Evolutionary conservation across 2,113 vertebrate species (phyloP), one percentile per base, ranked within the genome.

Genomic region (Bostrychus sinensis): DNA sequence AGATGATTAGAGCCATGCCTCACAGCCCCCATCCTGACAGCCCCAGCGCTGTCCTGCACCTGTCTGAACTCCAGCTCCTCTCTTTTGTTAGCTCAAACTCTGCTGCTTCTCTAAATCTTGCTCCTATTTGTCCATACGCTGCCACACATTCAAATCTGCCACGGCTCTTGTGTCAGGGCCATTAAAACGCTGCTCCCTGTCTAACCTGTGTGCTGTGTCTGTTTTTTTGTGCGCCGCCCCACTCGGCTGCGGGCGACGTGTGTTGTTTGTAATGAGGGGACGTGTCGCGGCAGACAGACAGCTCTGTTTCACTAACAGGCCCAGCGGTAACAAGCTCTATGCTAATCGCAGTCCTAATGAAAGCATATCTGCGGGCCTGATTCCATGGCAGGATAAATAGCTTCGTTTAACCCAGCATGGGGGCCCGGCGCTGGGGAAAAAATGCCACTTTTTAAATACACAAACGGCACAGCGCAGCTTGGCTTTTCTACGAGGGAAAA

Each of bases 261-360:
- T 81, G 82, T 81, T 77, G 65, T 80, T 79, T 80, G 73, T 82
- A 84, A 86, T 81, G 81, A 84, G 74, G 73, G 66, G 69, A 65
- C 55, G 16, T 75, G 74, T 78, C 57, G 78, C 73, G 76, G 70
- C 76, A 76, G 75, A 78, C 70, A 82, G 69, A 75, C 72, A 66
- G 77, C 63, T 70, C 65, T 76, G 75, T 77, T 82, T 68, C 51
- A 7, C 75, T 84, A 90, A 86, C 79, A 82, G 79, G 81, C 82
- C 69, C 77, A 70, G 84, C 74, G 67, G 79, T 89, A 89, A 90
- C 75, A 81, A 88, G 85, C 80, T 63, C 79, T 89, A 90, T 91
- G 88, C 85, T 90, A 91, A 91, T 91, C 72, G 58, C 65, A 84
- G 83, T 84, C 62, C 81, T 91, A 90, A 91, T 89, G 85, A 88